Percentiles rank a stretch among this genome's conserved stretches.
Conservation (phyloP, 64 coral and sea anemone genomes). For the Dendronephthya gigantea region DNA sequence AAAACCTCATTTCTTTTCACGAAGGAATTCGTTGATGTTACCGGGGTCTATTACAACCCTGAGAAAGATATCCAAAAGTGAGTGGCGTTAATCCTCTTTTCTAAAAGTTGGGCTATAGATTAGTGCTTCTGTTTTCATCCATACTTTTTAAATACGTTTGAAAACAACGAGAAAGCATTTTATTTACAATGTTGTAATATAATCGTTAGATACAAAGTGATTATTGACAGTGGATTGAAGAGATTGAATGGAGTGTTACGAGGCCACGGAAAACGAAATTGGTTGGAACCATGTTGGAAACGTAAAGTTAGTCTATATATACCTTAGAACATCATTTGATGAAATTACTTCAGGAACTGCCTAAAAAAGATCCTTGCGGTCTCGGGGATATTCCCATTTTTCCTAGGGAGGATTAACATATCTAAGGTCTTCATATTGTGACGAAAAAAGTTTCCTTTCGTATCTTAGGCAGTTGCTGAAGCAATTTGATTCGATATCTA, state of each 20-base stretch:
- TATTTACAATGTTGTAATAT: background rate
- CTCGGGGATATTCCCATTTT: too few species aligned
- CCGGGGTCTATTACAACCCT: background rate
- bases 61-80: background rate
- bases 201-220: background rate
- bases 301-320: background rate
- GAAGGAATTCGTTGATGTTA: background rate
- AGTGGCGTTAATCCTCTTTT: background rate
- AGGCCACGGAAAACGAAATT: background rate
- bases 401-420: too few species aligned
- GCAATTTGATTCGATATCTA: too few species aligned
- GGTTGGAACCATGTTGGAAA: background rate
- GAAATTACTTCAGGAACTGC: too few species aligned
- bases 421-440: too few species aligned
- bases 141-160: background rate
- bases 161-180: background rate
- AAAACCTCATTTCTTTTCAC: background rate
- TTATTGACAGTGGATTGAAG: background rate
- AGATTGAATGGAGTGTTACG: background rate
- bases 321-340: background rate
- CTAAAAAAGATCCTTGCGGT: too few species aligned
- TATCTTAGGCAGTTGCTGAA: too few species aligned
- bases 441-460: too few species aligned
- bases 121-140: too few species aligned
- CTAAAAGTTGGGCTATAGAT: too few species aligned